Evolutionary conservation across 2,113 vertebrate genomes (phyloP).

Genomic region (Hippocampus guttulatus): DNA sequence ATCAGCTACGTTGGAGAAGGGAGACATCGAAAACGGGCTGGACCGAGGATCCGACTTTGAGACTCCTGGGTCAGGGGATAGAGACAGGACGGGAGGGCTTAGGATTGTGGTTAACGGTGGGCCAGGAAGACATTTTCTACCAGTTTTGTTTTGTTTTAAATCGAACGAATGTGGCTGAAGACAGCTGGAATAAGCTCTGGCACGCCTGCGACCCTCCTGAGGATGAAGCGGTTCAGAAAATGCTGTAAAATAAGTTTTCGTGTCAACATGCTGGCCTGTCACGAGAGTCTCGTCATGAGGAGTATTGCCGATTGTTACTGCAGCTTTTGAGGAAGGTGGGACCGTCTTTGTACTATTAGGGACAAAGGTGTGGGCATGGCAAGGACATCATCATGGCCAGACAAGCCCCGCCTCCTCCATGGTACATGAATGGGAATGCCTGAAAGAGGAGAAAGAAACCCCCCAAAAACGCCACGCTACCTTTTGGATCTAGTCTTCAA

Average conservation of each 20-base stretch:
- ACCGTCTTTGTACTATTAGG: neutral
- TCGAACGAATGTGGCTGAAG: neutral
- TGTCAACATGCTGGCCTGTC: too few species aligned
- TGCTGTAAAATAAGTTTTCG: too few species aligned
- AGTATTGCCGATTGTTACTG: neutral
- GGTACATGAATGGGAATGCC: neutral
- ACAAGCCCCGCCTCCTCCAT: neutral
- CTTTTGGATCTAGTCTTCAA: slow-evolving; percentile 16
- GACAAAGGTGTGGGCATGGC: neutral
- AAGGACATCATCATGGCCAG: neutral
- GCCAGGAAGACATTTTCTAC: neutral
- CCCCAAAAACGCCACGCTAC: slow-evolving; percentile 10
- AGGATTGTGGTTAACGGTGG: too few species aligned
- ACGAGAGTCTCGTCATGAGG: too few species aligned
- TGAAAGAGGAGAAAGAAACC: slow-evolving; percentile 20
- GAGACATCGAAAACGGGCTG: too few species aligned
- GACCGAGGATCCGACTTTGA: too few species aligned
- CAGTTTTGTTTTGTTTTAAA: neutral
- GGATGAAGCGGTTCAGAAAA: too few species aligned
- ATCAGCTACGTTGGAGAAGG: too few species aligned
- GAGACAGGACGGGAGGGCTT: too few species aligned
- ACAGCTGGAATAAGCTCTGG: neutral
- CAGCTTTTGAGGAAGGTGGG: neutral
- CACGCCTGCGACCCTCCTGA: too few species aligned
- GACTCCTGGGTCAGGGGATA: too few species aligned